A percentile compares a stretch with the other conserved stretches of the same genome.
Conservation (phyloP, 2,797 vertebrate species). For the Cuculus canorus region DNA sequence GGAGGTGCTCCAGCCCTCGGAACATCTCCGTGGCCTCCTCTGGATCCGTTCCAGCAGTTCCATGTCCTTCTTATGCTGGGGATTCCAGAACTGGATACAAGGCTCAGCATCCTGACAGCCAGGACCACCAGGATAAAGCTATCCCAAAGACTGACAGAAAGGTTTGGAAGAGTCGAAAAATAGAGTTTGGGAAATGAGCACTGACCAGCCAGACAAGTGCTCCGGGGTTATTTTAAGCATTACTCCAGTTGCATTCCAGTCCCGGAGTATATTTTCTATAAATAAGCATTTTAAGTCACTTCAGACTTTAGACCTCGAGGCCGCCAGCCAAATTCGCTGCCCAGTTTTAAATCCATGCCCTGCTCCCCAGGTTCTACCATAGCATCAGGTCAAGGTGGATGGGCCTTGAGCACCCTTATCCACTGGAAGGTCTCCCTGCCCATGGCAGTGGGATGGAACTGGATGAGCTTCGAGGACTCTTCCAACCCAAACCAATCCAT, state of each 20-base stretch:
- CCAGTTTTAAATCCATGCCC: not conserved
- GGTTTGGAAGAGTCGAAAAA: not conserved
- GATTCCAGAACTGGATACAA: too few species aligned
- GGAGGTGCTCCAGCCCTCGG: too few species aligned
- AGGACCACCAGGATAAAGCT: not conserved
- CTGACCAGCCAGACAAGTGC: not conserved
- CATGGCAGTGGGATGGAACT: too few species aligned
- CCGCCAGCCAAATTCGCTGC: not conserved
- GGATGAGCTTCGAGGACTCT: too few species aligned
- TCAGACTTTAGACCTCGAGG: not conserved
- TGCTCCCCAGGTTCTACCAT: not conserved
- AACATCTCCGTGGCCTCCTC: too few species aligned
- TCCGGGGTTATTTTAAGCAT: conserved; percentile 6
- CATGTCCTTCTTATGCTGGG: too few species aligned
- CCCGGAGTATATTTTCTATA: not conserved
- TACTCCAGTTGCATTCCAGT: not conserved
- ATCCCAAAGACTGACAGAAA: not conserved
- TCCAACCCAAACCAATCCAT: too few species aligned
- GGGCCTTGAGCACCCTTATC: too few species aligned
- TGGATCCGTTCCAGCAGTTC: too few species aligned
- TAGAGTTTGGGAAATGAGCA: not conserved
- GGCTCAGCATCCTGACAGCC: too few species aligned
- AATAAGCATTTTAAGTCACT: conserved; percentile 28
- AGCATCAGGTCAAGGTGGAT: too few species aligned
- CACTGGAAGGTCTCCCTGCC: too few species aligned